Evolutionary conservation across 2,888 invertebrate species (phyloP).

Genomic region (Tortricodes alternella): DNA sequence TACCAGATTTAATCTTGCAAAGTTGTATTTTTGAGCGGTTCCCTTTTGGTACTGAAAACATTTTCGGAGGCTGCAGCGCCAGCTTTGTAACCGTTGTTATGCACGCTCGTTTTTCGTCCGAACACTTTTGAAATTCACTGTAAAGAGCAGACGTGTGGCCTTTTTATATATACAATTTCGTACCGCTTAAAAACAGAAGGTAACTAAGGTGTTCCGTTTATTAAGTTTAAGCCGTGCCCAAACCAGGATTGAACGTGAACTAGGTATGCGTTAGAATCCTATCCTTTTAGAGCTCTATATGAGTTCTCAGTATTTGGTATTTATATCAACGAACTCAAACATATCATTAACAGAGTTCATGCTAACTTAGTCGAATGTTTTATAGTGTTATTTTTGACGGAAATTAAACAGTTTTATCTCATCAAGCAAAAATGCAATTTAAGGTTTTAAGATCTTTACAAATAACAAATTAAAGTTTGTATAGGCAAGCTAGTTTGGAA

Average conservation of each 20-base stretch:
- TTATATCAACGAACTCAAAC: no score
- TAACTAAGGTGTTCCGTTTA: not conserved
- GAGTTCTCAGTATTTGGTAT: no score
- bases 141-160: not conserved
- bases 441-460: no score
- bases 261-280: no score
- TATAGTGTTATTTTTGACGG: no score
- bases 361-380: no score
- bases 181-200: not conserved
- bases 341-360: no score
- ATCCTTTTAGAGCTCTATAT: no score
- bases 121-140: constrained; percentile 4
- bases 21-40: constrained; percentile 72
- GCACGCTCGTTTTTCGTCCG: not conserved
- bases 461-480: no score
- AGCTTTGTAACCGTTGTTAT: constrained; percentile 5
- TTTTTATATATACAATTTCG: not conserved
- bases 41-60: constrained; percentile 69
- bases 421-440: no score
- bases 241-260: not conserved
- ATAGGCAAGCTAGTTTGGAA: no score
- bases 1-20: constrained; percentile 7
- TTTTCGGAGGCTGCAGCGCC: constrained; percentile 55
- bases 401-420: no score
- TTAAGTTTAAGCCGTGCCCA: not conserved